These are phyloP conservation scores for Urocolius indicus DNA, from an alignment of 2,113 vertebrate genomes.

Conservation along the genomic window DNA sequence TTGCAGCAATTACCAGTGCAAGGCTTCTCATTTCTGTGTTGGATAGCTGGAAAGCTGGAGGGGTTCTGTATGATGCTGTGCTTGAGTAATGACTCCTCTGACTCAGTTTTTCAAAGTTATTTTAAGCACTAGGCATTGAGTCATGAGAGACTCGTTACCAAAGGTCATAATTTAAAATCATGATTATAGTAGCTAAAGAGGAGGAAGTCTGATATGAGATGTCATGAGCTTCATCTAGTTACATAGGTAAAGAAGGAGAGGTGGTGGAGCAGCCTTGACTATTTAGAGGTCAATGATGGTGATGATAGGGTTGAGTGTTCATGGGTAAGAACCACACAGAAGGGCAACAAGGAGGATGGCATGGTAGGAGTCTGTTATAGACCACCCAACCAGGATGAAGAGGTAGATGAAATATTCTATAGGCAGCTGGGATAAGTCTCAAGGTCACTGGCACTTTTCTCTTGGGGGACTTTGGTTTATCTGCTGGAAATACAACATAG, in stretches of 20 bases:
- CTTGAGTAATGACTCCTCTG: slow-evolving; percentile 46
- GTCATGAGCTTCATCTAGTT: neutral
- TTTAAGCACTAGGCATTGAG: slow-evolving; percentile 62
- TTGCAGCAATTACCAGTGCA: neutral
- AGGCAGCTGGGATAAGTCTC: too few species aligned
- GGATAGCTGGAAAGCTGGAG: neutral
- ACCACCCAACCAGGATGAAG: too few species aligned
- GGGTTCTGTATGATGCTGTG: neutral
- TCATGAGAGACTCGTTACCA: slow-evolving; percentile 30
- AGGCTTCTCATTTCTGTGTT: neutral
- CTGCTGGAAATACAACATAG: too few species aligned
- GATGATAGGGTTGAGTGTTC: too few species aligned
- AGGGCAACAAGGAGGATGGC: too few species aligned
- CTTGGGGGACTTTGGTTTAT: too few species aligned
- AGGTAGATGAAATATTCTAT: too few species aligned
- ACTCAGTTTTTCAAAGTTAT: slow-evolving; percentile 70
- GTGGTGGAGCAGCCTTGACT: too few species aligned
- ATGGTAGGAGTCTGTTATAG: too few species aligned
- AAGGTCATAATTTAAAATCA: slow-evolving; percentile 37
- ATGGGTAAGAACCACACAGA: too few species aligned
- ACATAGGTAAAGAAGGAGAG: neutral
- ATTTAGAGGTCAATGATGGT: too few species aligned
- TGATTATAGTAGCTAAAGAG: slow-evolving; percentile 27
- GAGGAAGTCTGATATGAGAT: slow-evolving; percentile 16
- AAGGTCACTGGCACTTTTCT: too few species aligned